Evolutionary conservation across 2,113 vertebrate genomes (phyloP), one percentile per base, ranked within the genome.

Genomic region (Ammodytes marinus): DNA sequence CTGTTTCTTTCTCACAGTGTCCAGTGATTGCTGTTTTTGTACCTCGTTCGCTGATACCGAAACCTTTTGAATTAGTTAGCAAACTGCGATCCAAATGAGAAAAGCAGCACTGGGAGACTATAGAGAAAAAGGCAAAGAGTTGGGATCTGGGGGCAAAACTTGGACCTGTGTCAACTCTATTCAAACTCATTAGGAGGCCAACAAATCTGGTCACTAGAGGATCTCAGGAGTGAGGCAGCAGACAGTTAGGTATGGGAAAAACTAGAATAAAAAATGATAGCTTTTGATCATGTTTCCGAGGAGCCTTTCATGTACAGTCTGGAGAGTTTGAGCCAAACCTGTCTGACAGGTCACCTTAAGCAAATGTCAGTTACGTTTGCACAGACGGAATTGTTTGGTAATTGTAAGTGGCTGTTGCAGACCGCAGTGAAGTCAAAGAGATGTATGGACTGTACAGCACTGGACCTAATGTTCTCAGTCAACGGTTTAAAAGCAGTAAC

Each of bases 31-130:
- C 79, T 86, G 86, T 87, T 85, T 90, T 88, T 88, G 70, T 82
- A 74, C 79, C 81, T 68, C 42, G 63, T 74, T 82, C 73, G 77
- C 77, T 84, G 90, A 93, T 93, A 93, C 68, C 86, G 70, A 42
- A 66, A 59, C 77, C 27, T 27, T 86, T 90, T 72, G 88, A 78
- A 76, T 82, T 84, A 85, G 72, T 74, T 79, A 87, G 86, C 80
- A 69, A 85, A 77, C 75, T 77, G 70, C 69, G 86, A 87, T 85
- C 89, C 75, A 94, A 93, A 95, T 95, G 93, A 85, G 91, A 94
- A 94, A 92, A 95, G 83, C 94, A 94, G 93, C 68, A 67, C 59
- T 68, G 74, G 69, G 76, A 71, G 52, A 74, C 45, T 15, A 53
- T 27, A 74, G 77, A 81, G 75, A 82, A 86, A 27, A 81, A 88